These are phyloP conservation scores for Dolichotis patagonum DNA, from an alignment of 2,113 vertebrate genomes.

Conservation along the genomic window DNA sequence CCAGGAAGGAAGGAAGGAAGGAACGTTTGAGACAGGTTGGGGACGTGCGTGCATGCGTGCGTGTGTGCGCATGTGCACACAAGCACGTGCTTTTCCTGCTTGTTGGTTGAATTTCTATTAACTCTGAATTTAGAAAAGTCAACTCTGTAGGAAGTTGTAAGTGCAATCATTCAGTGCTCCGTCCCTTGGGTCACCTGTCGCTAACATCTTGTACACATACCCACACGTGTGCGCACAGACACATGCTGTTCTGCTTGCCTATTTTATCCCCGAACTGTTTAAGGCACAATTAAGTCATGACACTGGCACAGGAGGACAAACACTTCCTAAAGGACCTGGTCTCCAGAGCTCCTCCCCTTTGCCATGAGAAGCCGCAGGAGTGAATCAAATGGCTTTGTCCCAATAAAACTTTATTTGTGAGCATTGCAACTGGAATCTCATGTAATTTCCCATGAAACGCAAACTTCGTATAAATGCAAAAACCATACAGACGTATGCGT, in stretches of 20 bases:
- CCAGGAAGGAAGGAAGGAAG: neutral
- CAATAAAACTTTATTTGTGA: conserved; percentile 11
- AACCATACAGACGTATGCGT: neutral
- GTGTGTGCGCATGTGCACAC: neutral
- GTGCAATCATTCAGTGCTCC: neutral
- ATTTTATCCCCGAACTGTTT: neutral
- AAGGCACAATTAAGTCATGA: neutral
- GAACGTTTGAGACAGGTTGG: neutral
- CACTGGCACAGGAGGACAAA: neutral
- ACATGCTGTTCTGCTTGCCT: neutral
- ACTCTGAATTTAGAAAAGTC: neutral
- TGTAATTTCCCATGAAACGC: neutral
- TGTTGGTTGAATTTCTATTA: neutral
- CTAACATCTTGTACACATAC: neutral
- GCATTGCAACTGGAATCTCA: neutral
- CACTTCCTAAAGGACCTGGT: too few relatives aligned
- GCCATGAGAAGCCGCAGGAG: fast-evolving
- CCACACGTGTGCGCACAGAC: fast-evolving
- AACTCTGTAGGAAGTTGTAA: neutral
- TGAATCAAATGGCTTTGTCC: neutral
- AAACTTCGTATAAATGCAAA: neutral
- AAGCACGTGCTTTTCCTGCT: neutral
- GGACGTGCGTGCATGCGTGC: too few relatives aligned
- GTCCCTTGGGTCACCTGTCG: neutral
- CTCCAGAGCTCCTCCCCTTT: neutral